Base-by-base conservation (phyloP, 2,113 vertebrate genomes). In the Pterophyllum scalare region DNA sequence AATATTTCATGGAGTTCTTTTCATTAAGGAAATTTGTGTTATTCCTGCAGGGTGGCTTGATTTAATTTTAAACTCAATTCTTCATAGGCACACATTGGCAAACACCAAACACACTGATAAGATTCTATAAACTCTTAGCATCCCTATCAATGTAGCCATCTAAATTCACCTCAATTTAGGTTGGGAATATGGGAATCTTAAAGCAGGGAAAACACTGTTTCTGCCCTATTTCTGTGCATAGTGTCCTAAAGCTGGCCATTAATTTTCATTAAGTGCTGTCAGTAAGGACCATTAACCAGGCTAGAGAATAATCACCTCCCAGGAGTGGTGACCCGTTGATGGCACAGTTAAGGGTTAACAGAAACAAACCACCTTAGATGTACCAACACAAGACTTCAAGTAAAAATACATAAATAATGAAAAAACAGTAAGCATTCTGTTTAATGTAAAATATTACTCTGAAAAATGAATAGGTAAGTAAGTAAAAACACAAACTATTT, bases 231-330 rank as follows among this genome's bases (percentile, higher is more conserved):
- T 33, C 77, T 86, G 78, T 59, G 76, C 62, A 59, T 9, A 38
- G 49, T 40, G 17, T 90, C 67, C 85, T 58, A 92, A 92, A 93
- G 77, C 87, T 78, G 80, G 85, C 91, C 92, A 94, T 96, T 95
- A 90, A 96, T 96, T 95, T 94, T 93, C 94, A 95, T 95, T 94
- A 96, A 94, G 90, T 88, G 90, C 88, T 92, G 95, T 95, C 94
- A 94, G 93, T 89, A 93, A 94, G 94, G 92, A 93, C 93, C 95
- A 95, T 96, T 96, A 95, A 90, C 88, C 94, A 92, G 89, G 87
- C 89, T 86, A 80, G 91, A 94, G 90, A 91, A 94, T 94, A 94
- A 95, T 96, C 93, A 93, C 93, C 86, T 95, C 95, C 91, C 91
- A 78, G 64, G 94, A 94, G 95, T 78, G 79, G 83, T 94, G 94